Evolutionary conservation across 1,140 invertebrate genomes (phyloP), one percentile per base, ranked within the genome.

Genomic region (Brachionus rubens): DNA sequence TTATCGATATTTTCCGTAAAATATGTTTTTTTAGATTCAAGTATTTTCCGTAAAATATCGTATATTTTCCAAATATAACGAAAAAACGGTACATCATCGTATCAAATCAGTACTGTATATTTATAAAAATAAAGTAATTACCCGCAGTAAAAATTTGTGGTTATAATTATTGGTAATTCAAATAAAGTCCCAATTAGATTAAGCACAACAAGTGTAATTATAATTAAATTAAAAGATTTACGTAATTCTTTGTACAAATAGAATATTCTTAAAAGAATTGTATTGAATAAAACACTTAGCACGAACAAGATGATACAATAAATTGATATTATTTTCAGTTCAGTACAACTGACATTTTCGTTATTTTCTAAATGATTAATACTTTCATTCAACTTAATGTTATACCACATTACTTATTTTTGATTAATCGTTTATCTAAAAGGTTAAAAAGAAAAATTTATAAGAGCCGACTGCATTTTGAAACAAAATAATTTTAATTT

Each of bases 131-230:
- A 40, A 12, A 30, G 24, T 41, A 30, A 41, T 67, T 41, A 67
- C 62, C 19, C 16, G 28, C 65, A 70, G 46, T 30, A 30, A 46
- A 24, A 70, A 46, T 70, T 70, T 14, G 12, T 46, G 9, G 21
- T 3, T 47, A 70, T 70, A 24, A 70, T 24, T 6, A 50, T 47
- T 50, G 65, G 65, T 28, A 48, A 43, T 50, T 70, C 65, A 28
- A 47, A 33, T 30, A 70, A 16, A 16, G 65, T 48, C 5, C 65
- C 65, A 5, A 70, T 28, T 9, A 70, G 40, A 36, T 70, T 70
- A 19, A 70, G 47, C 19, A 47, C 5, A 16, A 50, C 47, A 5
- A 70, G 16, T 28, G 65, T 26, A 6, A 70, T 21, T 0, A 70
- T 33, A 19, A 70, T 28, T 12, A 48, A 16, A 50, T 70, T 70